Base-by-base conservation (phyloP, 1,140 invertebrate genomes). In the Sipha flava region DNA sequence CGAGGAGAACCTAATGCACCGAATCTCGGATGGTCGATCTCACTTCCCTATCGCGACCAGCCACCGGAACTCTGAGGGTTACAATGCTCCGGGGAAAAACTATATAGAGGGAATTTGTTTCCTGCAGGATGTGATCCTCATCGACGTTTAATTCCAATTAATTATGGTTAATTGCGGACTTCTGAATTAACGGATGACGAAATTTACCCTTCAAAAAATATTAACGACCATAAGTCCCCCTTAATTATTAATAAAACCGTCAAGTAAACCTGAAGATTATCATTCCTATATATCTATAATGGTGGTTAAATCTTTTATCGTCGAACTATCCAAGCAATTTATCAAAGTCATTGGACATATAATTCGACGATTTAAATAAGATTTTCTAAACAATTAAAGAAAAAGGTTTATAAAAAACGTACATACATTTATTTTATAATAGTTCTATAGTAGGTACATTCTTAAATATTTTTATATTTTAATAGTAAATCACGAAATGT, bases 111-210 rank as follows among this genome's bases (percentile, higher is more conserved):
- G 18, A n/a, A 14, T 23, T 3, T 29, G 31, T 43, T 37, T 77
- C 52, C 29, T 18, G 21, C 49, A 59, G 73, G 52, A 77, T 37
- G 72, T 43, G 52, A 26, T 57, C 49, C 7, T 73, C 73, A 57
- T 57, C 49, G 52, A 59, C 34, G 73, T 77, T 77, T 43, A 43
- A 77, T 77, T 59, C 52, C 73, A 43, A 77, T 77, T 77, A 77
- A 77, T 59, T 59, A 77, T 43, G 73, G 73, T 77, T 77, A 59
- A 77, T 59, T 59, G 73, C 37, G 54, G 52, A 43, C 7, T 40
- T 59, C 23, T 23, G 49, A 52, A 75, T 40, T 40, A 54, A 59
- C 49, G 47, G 49, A 77, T 29, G 49, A 37, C 37, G 21, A 57
- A 37, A 37, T 57, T 57, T 37, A 23, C 72, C 72, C 72, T 57